phyloP scores from a whole-genome alignment of 1,140 invertebrate species.

The Zaprionus inermis region DNA sequence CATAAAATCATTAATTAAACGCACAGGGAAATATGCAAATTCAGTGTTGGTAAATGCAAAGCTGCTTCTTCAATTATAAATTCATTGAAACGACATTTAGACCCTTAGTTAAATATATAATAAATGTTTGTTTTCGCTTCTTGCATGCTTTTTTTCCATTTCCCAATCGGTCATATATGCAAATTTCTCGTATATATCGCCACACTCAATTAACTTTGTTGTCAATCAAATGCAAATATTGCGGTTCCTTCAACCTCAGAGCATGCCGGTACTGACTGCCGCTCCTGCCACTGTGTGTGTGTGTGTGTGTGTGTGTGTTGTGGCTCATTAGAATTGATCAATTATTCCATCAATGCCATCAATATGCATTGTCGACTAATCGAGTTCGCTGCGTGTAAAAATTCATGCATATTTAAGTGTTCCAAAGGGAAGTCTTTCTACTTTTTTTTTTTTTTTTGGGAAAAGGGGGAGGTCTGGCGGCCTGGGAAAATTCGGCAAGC shows the following conservation, averaged over 20 bases:
- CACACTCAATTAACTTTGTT: slow-evolving; percentile 82
- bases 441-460: slow-evolving; percentile 21
- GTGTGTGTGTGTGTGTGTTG: no score
- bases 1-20: slow-evolving; percentile 81
- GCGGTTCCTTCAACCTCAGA: slow-evolving; percentile 46
- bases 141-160: slow-evolving; percentile 21
- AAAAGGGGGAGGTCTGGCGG: slow-evolving; percentile 21
- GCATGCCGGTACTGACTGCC: no score
- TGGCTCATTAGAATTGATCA: slow-evolving; percentile 80
- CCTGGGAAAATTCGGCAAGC: slow-evolving; percentile 69
- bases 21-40: slow-evolving; percentile 73
- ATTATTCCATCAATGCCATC: slow-evolving; percentile 84
- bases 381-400: slow-evolving; percentile 64
- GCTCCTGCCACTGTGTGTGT: no score
- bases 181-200: slow-evolving; percentile 48
- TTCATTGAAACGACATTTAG: slow-evolving; percentile 84
- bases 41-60: slow-evolving; percentile 38
- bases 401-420: slow-evolving; percentile 76
- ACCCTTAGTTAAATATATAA: slow-evolving; percentile 68
- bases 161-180: slow-evolving; percentile 55
- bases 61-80: slow-evolving; percentile 76
- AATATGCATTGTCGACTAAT: slow-evolving; percentile 80
- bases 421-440: slow-evolving; percentile 29
- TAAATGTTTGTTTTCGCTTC: slow-evolving; percentile 71
- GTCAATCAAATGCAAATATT: slow-evolving; percentile 82